Percentiles rank a stretch among this genome's conserved stretches.
Conservation (phyloP, 2,113 vertebrate genomes). For the Anguilla rostrata region DNA sequence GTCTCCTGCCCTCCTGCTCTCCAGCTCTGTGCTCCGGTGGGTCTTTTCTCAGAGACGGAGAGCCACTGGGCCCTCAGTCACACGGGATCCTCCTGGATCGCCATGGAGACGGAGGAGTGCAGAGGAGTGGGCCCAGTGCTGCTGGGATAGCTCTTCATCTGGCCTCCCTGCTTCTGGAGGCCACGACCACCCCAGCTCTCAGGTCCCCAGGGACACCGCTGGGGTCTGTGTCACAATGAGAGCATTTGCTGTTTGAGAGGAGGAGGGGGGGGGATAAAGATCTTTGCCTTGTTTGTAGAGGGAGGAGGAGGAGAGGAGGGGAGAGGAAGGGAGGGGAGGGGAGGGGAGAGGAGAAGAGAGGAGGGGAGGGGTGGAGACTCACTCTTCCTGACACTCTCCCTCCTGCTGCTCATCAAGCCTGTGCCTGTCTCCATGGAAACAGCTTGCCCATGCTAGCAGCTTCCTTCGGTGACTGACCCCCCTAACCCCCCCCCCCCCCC, state of each 20-base stretch:
- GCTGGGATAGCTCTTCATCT: constrained; percentile 12
- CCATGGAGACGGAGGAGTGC: neutral
- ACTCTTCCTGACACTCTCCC: constrained; percentile 38
- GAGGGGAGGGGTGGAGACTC: constrained; percentile 22
- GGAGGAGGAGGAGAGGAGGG: neutral
- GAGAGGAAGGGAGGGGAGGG: neutral
- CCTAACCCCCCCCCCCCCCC: neutral
- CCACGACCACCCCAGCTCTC: neutral
- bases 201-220: neutral
- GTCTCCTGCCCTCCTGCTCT: neutral
- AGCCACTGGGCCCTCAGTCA: neutral
- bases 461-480: constrained; percentile 16
- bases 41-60: neutral
- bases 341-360: neutral
- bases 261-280: neutral
- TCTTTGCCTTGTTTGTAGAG: neutral
- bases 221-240: neutral
- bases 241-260: neutral
- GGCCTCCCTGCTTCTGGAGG: neutral
- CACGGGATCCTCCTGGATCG: neutral
- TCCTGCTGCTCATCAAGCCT: constrained; percentile 46
- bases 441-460: constrained; percentile 15
- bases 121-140: neutral
- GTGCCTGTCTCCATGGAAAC: constrained; percentile 55
- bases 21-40: neutral